Conservation (phyloP, 2,113 vertebrate species). For the Corynorhinus townsendii region DNA sequence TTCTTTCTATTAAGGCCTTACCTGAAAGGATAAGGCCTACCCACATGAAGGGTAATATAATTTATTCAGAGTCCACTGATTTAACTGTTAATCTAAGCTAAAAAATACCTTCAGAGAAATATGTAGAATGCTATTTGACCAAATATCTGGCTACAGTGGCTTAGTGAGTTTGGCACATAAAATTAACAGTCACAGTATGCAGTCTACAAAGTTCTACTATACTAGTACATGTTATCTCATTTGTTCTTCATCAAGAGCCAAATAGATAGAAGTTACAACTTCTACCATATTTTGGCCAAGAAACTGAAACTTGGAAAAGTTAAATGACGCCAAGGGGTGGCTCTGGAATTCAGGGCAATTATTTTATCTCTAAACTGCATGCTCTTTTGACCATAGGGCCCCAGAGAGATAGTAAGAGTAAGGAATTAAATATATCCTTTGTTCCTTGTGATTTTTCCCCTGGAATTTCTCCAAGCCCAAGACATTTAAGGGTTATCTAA, state of each 20-base stretch:
- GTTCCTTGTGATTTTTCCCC: not conserved
- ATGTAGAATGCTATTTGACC: not conserved
- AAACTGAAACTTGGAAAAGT: not conserved
- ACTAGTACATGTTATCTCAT: not conserved
- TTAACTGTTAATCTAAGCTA: not conserved
- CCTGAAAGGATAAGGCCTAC: not conserved
- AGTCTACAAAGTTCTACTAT: not conserved
- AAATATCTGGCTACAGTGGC: not conserved
- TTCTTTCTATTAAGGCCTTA: not conserved
- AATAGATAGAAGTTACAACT: not conserved
- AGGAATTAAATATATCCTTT: slow-evolving; percentile 1
- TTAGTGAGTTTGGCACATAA: not conserved
- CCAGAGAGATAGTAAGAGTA: not conserved
- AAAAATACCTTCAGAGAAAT: not conserved
- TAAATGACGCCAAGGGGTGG: not conserved
- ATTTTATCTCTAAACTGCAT: not conserved
- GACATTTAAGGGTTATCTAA: not conserved
- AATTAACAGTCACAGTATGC: not conserved
- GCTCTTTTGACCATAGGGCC: not conserved
- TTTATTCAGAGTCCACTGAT: not conserved
- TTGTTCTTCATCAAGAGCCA: not conserved
- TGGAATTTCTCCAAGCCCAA: slow-evolving; percentile 13
- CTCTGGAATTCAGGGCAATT: not conserved
- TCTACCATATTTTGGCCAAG: not conserved
- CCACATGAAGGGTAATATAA: not conserved